Conservation (phyloP, 1,140 invertebrate genomes). For the Drosophila nigrodunni region DNA sequence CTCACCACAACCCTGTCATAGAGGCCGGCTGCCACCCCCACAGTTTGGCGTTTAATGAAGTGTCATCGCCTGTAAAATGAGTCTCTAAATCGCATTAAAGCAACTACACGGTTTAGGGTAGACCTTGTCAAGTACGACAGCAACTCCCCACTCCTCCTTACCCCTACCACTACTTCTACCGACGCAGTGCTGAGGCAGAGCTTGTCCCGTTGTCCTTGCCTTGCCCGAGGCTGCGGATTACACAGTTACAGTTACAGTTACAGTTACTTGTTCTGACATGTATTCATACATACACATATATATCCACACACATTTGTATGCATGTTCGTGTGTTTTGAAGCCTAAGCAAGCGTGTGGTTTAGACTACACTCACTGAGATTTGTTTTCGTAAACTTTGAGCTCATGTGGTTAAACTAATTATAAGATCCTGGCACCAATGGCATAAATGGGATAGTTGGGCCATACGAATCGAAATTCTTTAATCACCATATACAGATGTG, state of each 20-base stretch:
- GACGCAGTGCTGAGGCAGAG: too few relatives aligned
- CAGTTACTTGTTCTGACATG: slow-evolving; percentile 8
- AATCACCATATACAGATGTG: too few relatives aligned
- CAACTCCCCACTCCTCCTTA: slow-evolving; percentile 11
- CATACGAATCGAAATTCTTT: too few relatives aligned
- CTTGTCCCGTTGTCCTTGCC: not conserved
- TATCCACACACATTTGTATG: slow-evolving; percentile 8
- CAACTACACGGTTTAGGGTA: slow-evolving; percentile 74
- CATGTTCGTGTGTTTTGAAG: too few relatives aligned
- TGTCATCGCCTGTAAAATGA: slow-evolving; percentile 83
- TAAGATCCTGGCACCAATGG: not conserved
- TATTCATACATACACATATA: not conserved
- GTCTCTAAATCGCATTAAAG: slow-evolving; percentile 82
- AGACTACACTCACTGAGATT: slow-evolving; percentile 18
- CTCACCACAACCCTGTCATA: slow-evolving; percentile 26
- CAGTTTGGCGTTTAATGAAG: slow-evolving; percentile 78
- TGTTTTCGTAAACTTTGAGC: slow-evolving; percentile 26
- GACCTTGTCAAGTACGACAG: slow-evolving; percentile 66
- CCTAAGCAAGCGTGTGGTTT: not conserved
- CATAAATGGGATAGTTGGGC: too few relatives aligned
- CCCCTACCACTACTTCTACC: not conserved
- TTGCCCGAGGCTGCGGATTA: slow-evolving; percentile 35
- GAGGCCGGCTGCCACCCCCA: slow-evolving; percentile 48
- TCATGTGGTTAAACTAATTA: slow-evolving; percentile 39
- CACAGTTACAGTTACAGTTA: slow-evolving; percentile 28